phyloP scores from a whole-genome alignment of 2,888 invertebrate species.

The Sarcophaga rosellei region DNA sequence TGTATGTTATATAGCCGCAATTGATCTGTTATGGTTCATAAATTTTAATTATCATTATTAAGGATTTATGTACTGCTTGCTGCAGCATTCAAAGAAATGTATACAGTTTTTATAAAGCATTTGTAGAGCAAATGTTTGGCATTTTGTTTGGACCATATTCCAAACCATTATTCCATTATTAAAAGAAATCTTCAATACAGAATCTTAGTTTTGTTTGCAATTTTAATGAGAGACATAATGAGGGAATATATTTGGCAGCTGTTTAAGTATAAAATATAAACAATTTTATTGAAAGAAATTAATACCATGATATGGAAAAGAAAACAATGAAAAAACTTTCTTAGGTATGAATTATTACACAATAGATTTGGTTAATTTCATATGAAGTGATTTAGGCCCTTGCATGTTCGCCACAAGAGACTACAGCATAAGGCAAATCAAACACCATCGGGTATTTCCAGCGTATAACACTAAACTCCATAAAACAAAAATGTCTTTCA shows the following conservation, averaged over 20 bases:
- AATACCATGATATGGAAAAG: too few species aligned
- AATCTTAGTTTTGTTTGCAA: not conserved
- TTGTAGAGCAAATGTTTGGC: not conserved
- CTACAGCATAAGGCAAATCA: too few species aligned
- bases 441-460: too few species aligned
- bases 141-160: not conserved
- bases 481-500: too few species aligned
- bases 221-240: slow-evolving; percentile 51
- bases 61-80: slow-evolving; percentile 57
- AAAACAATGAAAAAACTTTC: too few species aligned
- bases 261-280: slow-evolving; percentile 7
- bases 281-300: slow-evolving; percentile 5
- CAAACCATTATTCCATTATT: slow-evolving; percentile 3
- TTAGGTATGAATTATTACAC: too few species aligned
- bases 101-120: not conserved
- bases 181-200: slow-evolving; percentile 25
- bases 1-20: not conserved
- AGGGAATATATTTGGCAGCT: slow-evolving; percentile 23
- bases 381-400: too few species aligned
- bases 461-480: too few species aligned
- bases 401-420: too few species aligned
- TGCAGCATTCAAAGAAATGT: slow-evolving; percentile 31
- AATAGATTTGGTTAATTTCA: too few species aligned
- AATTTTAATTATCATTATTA: slow-evolving; percentile 62
- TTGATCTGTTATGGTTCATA: slow-evolving; percentile 34